Evolutionary conservation across 2,888 invertebrate species (phyloP).

Genomic region (Ochlodes sylvanus): DNA sequence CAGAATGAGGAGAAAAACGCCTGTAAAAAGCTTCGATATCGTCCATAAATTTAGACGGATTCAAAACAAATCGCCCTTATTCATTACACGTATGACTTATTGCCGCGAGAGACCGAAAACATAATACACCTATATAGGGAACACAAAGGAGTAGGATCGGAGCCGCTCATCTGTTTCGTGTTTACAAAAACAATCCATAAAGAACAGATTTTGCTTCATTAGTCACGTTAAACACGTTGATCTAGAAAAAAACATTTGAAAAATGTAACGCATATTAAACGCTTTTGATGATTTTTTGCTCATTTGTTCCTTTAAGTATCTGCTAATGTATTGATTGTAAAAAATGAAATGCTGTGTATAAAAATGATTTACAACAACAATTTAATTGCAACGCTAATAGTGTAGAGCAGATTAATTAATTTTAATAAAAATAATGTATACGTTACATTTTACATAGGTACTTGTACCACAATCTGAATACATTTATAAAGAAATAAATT

Average conservation of each 20-base stretch:
- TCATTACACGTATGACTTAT: conserved; percentile 85
- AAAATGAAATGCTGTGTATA: background rate
- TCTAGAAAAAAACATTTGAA: conserved; percentile 45
- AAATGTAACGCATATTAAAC: conserved; percentile 50
- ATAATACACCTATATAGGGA: conserved; percentile 75
- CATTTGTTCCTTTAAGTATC: conserved; percentile 1
- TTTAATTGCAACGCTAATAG: background rate
- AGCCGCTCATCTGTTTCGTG: conserved; percentile 57
- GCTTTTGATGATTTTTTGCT: conserved; percentile 31
- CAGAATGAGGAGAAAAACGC: conserved; percentile 77
- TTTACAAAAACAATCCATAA: conserved; percentile 66
- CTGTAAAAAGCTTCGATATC: conserved; percentile 80
- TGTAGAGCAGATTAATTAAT: background rate
- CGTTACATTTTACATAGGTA: background rate
- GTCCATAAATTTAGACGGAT: conserved; percentile 82
- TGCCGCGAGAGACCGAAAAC: conserved; percentile 69
- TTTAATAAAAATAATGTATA: background rate
- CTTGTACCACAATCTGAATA: conserved; percentile 6
- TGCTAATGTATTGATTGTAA: background rate
- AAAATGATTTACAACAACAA: background rate
- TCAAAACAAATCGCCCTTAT: conserved; percentile 86
- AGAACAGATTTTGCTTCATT: conserved; percentile 70
- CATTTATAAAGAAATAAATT: conserved; percentile 45
- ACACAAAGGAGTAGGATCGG: conserved; percentile 67
- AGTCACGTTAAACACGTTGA: conserved; percentile 64